Evolutionary conservation across 1,140 invertebrate species (phyloP).

Genomic region (Eurytemora carolleeae): DNA sequence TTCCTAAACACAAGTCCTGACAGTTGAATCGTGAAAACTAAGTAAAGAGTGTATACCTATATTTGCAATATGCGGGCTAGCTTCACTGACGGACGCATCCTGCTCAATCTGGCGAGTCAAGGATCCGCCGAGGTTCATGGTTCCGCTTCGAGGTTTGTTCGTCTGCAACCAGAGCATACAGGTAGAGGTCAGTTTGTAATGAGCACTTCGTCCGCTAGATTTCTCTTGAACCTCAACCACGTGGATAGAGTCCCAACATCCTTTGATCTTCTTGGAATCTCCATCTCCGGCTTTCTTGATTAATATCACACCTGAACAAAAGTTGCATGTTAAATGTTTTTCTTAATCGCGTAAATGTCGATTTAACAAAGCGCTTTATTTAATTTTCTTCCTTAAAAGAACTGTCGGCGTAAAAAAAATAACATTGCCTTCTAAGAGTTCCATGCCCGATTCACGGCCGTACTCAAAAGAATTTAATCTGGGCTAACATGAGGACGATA

Average conservation of each 20-base stretch:
- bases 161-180: constrained; percentile 99
- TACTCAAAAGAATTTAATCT: too few species aligned
- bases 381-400: too few species aligned
- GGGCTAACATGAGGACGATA: too few species aligned
- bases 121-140: constrained; percentile 95
- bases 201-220: constrained; percentile 71
- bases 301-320: constrained; percentile 83
- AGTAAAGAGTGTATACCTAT: constrained; percentile 48
- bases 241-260: constrained; percentile 98
- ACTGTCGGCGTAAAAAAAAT: too few species aligned
- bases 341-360: too few species aligned
- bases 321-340: too few species aligned
- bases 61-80: constrained; percentile 90
- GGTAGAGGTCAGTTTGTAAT: constrained; percentile 97
- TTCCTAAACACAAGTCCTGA: neutral
- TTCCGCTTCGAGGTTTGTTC: constrained; percentile 83
- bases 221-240: constrained; percentile 97
- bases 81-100: constrained; percentile 68
- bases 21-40: neutral
- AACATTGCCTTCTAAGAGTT: too few species aligned
- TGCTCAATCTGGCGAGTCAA: constrained; percentile 88
- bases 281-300: constrained; percentile 98
- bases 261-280: constrained; percentile 76
- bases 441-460: too few species aligned
- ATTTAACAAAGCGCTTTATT: too few species aligned